These are phyloP conservation scores for Hyaena hyaena DNA, from an alignment of 2,113 vertebrate species.

Conservation along the genomic window DNA sequence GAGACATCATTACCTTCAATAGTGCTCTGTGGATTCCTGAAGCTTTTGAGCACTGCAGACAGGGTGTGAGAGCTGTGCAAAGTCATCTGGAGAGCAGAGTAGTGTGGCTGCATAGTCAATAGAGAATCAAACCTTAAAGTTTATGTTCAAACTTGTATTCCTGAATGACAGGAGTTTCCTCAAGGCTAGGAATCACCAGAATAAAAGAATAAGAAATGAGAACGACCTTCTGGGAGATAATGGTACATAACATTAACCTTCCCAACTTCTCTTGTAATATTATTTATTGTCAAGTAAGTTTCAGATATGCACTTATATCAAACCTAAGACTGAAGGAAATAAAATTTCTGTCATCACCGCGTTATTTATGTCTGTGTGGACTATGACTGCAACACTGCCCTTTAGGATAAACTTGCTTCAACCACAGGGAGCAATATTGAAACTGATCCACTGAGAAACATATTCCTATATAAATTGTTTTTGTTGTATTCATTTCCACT, in stretches of 20 bases:
- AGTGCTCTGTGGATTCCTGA: neutral
- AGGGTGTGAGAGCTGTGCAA: neutral
- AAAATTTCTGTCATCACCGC: neutral
- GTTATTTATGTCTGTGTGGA: conserved; percentile 38
- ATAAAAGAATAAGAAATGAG: neutral
- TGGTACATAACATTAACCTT: neutral
- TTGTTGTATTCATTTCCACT: conserved; percentile 28
- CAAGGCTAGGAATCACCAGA: neutral
- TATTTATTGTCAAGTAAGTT: neutral
- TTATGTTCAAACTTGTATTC: neutral
- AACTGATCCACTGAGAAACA: conserved; percentile 55
- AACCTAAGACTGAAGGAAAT: conserved; percentile 39
- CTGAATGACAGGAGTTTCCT: neutral
- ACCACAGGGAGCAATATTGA: conserved; percentile 48
- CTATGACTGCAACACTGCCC: conserved; percentile 15
- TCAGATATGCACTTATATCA: neutral
- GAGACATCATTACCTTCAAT: neutral
- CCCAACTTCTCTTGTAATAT: neutral
- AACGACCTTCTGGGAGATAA: neutral
- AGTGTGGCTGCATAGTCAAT: neutral
- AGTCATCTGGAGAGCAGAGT: neutral
- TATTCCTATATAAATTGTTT: conserved; percentile 47
- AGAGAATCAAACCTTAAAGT: neutral
- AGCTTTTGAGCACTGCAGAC: neutral
- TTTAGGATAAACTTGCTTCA: neutral